A percentile compares a stretch with the other conserved stretches of the same genome.
Conservation (phyloP, 2,113 vertebrate genomes). For the Alosa alosa region DNA sequence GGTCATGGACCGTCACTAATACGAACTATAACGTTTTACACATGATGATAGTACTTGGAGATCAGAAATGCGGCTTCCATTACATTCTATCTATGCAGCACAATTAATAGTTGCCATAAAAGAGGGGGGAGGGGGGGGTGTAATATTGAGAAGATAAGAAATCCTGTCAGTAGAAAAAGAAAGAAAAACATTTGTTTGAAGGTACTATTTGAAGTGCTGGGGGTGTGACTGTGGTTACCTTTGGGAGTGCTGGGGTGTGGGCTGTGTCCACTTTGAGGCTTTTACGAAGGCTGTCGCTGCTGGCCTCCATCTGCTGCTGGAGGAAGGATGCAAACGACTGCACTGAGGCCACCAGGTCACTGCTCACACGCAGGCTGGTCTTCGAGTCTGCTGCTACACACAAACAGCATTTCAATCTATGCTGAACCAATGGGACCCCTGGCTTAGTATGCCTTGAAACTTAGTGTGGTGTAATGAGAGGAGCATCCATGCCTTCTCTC, state of each 20-base stretch:
- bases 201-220: too few species aligned
- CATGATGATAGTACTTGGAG: too few species aligned
- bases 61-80: too few species aligned
- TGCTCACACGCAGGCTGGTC: constrained; percentile 52
- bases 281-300: neutral
- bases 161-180: too few species aligned
- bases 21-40: too few species aligned
- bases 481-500: neutral
- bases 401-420: neutral
- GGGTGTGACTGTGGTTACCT: too few species aligned
- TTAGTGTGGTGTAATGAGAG: neutral
- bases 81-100: too few species aligned
- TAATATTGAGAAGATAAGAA: too few species aligned
- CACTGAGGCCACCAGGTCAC: constrained; percentile 73
- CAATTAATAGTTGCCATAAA: too few species aligned
- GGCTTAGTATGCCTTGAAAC: neutral
- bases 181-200: too few species aligned
- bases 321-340: constrained; percentile 63
- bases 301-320: constrained; percentile 57
- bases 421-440: neutral
- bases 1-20: too few species aligned
- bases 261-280: constrained; percentile 7
- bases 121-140: too few species aligned
- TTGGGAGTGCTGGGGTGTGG: neutral
- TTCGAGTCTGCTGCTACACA: constrained; percentile 43